Percentiles rank a stretch among this genome's conserved stretches.
phyloP scores from a whole-genome alignment of 2,113 vertebrate genomes.

The Sapajus apella region DNA sequence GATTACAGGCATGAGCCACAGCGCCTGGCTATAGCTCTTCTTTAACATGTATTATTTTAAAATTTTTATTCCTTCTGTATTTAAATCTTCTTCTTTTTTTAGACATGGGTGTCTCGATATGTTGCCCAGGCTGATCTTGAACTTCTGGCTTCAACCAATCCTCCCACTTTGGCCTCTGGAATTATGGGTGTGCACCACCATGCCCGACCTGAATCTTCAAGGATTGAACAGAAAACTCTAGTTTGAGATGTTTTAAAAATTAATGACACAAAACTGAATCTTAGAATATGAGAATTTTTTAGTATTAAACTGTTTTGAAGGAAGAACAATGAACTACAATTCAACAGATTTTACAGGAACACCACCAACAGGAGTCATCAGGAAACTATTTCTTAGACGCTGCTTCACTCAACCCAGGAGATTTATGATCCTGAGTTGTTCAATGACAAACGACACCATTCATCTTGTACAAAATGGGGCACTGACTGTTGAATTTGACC shows the following conservation, averaged over 20 bases:
- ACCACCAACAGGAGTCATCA: neutral
- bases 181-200: neutral
- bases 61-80: neutral
- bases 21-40: neutral
- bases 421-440: neutral
- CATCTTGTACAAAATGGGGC: neutral
- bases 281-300: neutral
- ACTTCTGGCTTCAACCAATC: neutral
- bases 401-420: neutral
- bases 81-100: neutral
- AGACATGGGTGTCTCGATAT: neutral
- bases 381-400: neutral
- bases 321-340: neutral
- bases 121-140: neutral
- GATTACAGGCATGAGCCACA: too few relatives aligned
- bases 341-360: neutral
- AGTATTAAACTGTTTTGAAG: neutral
- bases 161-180: neutral
- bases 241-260: neutral
- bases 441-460: neutral
- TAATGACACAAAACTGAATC: neutral
- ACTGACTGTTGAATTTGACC: neutral
- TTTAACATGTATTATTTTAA: neutral
- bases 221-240: neutral
- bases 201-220: neutral